Evolutionary conservation across 2,113 vertebrate species (phyloP).

Genomic region (Paradoxurus hermaphroditus): DNA sequence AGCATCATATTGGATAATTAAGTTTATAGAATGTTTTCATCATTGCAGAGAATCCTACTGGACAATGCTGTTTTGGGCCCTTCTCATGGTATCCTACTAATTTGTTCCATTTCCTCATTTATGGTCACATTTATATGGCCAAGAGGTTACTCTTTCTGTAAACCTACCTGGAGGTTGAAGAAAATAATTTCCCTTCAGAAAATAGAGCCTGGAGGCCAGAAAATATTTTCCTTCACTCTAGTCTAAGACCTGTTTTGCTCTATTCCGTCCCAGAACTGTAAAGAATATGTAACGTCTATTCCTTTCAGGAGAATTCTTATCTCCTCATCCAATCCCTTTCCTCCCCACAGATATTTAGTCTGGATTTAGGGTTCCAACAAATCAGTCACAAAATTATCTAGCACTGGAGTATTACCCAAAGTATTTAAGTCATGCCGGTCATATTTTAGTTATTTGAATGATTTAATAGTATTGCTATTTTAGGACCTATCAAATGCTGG

Average conservation of each 20-base stretch:
- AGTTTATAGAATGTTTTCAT: not conserved
- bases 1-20: not conserved
- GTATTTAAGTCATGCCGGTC: not conserved
- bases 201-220: too few species aligned
- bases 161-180: not conserved
- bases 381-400: not conserved
- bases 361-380: not conserved
- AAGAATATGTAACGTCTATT: not conserved
- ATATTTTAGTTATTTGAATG: not conserved
- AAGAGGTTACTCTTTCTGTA: not conserved
- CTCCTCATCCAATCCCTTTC: not conserved
- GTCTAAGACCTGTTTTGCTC: not conserved
- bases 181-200: not conserved
- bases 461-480: not conserved
- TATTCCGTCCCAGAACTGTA: not conserved
- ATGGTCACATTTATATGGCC: not conserved
- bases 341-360: not conserved
- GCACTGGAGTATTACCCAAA: not conserved
- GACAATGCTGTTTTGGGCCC: not conserved
- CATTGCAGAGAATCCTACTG: not conserved
- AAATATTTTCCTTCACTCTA: too few species aligned
- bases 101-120: not conserved
- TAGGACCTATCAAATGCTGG: not conserved
- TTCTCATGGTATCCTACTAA: not conserved
- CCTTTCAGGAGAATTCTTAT: not conserved